These are phyloP conservation scores for Eupithecia exiguata DNA, from an alignment of 2,888 invertebrate species.

Conservation along the genomic window DNA sequence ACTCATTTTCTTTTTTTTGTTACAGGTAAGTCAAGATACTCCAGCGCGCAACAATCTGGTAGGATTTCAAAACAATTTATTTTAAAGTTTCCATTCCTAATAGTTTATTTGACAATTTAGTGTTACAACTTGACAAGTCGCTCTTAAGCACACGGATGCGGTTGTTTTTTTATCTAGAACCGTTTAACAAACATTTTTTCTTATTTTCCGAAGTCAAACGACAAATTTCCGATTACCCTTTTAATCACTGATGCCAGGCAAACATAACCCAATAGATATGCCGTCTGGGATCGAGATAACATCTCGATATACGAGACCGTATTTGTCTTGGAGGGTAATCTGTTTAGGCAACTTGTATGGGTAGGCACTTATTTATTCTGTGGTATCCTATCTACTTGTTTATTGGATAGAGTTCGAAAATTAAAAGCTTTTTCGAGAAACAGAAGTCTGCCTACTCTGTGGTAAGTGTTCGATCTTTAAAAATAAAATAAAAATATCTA, in stretches of 20 bases:
- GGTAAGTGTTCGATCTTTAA: background rate
- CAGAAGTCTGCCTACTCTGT: background rate
- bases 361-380: slow-evolving; percentile 30
- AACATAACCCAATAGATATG: slow-evolving; percentile 40
- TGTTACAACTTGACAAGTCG: background rate
- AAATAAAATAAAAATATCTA: background rate
- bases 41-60: slow-evolving; percentile 17
- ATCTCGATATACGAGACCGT: slow-evolving; percentile 68
- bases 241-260: slow-evolving; percentile 25
- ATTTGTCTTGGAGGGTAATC: slow-evolving; percentile 62
- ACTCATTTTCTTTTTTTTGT: slow-evolving; percentile 31
- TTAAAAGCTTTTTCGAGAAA: slow-evolving; percentile 7
- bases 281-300: slow-evolving; percentile 59
- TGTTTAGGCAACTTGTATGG: slow-evolving; percentile 37
- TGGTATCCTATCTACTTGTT: slow-evolving; percentile 13
- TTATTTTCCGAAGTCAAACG: slow-evolving; percentile 8
- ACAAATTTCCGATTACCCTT: slow-evolving; percentile 16
- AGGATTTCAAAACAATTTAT: slow-evolving; percentile 8
- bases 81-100: background rate
- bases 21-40: slow-evolving; percentile 43
- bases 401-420: slow-evolving; percentile 13
- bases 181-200: background rate
- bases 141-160: background rate
- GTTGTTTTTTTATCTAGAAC: background rate
- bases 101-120: background rate